phyloP scores from a whole-genome alignment of 2,888 invertebrate species.

The Hybos culiciformis region DNA sequence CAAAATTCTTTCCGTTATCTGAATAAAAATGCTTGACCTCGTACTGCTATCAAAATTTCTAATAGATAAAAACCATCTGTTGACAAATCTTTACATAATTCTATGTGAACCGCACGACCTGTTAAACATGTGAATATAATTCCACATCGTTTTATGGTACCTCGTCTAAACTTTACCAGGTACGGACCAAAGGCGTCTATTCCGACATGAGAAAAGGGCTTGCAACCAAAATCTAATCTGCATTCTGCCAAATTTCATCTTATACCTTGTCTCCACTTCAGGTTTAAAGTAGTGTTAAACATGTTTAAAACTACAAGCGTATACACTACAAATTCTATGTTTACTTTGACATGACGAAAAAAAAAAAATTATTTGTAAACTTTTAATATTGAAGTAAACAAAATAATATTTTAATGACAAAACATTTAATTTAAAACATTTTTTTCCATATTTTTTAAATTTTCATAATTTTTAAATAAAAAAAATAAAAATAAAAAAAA shows the following conservation, averaged over 20 bases:
- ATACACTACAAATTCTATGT: no score
- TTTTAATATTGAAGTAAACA: no score
- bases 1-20: constrained; percentile 5
- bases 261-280: no score
- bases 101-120: constrained; percentile 2
- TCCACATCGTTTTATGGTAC: constrained; percentile 3
- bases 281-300: no score
- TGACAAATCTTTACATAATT: constrained; percentile 2
- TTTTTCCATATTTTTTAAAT: no score
- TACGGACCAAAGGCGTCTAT: constrained; percentile 3
- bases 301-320: no score
- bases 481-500: no score
- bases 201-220: constrained; percentile 1
- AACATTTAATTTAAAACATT: no score
- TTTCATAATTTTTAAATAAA: no score
- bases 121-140: constrained; percentile 5
- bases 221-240: background rate
- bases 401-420: no score
- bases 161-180: constrained; percentile 1
- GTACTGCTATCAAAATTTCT: background rate
- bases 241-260: constrained; percentile 2
- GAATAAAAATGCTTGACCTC: constrained; percentile 3
- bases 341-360: no score
- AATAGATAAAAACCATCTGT: constrained; percentile 1
- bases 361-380: no score